These are phyloP conservation scores for Melinaea menophilus DNA, from an alignment of 2,888 invertebrate species.

Conservation along the genomic window DNA sequence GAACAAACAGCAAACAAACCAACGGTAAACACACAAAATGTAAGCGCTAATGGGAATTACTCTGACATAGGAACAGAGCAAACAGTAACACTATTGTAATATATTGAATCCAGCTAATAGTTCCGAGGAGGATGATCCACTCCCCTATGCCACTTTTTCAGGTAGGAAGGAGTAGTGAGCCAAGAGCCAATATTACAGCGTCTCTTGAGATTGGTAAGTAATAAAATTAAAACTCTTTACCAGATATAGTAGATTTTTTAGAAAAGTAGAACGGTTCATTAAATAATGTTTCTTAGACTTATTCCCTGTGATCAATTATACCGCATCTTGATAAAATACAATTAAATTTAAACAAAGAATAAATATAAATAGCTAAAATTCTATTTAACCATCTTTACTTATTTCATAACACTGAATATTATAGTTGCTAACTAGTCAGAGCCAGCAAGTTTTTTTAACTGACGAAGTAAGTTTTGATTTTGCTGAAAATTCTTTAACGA, in stretches of 20 bases:
- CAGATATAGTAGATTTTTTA: neutral
- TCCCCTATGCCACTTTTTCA: conserved; percentile 70
- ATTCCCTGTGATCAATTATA: conserved; percentile 20
- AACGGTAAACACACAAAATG: conserved; percentile 67
- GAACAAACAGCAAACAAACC: conserved; percentile 73
- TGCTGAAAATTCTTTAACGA: conserved; percentile 57
- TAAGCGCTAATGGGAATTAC: conserved; percentile 73
- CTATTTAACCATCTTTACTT: conserved; percentile 48
- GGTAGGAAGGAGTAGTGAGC: conserved; percentile 72
- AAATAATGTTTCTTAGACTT: neutral
- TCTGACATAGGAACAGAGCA: conserved; percentile 70
- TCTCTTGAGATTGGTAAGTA: conserved; percentile 64
- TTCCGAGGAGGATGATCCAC: conserved; percentile 70
- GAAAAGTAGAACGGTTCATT: too few relatives aligned
- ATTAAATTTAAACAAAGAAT: conserved; percentile 20
- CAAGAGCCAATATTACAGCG: conserved; percentile 70
- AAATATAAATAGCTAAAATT: conserved; percentile 44
- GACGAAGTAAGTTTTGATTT: conserved; percentile 57
- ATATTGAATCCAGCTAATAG: conserved; percentile 72
- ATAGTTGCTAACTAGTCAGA: conserved; percentile 63
- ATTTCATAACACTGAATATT: conserved; percentile 61
- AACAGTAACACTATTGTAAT: conserved; percentile 65
- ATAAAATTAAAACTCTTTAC: neutral
- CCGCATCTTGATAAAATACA: conserved; percentile 22
- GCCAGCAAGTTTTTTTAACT: conserved; percentile 60